A percentile compares a stretch with the other conserved stretches of the same genome.
phyloP scores from a whole-genome alignment of 1,140 invertebrate species.

The Rhagoletis pomonella region DNA sequence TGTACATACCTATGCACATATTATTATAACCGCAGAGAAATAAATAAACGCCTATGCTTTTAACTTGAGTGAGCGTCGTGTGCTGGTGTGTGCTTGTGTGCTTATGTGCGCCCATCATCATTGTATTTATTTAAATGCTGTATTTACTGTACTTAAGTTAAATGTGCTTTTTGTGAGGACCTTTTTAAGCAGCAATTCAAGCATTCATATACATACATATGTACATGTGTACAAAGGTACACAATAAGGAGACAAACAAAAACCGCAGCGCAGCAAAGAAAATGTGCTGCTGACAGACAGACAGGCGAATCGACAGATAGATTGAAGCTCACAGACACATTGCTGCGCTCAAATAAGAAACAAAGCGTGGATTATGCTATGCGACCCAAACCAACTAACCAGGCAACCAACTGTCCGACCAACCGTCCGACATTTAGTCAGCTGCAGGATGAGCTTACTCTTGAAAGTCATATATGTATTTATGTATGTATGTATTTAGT shows the following conservation, averaged over 20 bases:
- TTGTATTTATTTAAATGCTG: slow-evolving; percentile 33
- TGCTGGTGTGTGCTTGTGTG: not conserved
- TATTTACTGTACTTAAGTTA: slow-evolving; percentile 39
- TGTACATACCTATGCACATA: not conserved
- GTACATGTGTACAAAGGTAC: not conserved
- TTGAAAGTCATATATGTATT: not conserved
- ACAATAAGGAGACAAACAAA: slow-evolving; percentile 33
- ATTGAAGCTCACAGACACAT: not conserved
- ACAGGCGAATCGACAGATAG: not conserved
- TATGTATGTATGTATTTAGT: not conserved
- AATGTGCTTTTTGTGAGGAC: slow-evolving; percentile 47
- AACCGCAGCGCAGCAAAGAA: slow-evolving; percentile 50
- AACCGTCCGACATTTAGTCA: not conserved
- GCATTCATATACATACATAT: slow-evolving; percentile 9
- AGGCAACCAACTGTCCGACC: not conserved
- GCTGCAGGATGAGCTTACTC: not conserved
- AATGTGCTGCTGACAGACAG: not conserved
- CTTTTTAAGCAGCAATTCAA: slow-evolving; percentile 52
- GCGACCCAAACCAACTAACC: not conserved
- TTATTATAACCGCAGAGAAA: not conserved
- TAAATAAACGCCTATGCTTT: not conserved
- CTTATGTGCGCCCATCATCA: not conserved
- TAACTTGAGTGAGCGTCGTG: not conserved
- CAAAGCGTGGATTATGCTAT: too few relatives aligned
- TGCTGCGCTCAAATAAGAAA: too few relatives aligned